Conservation (phyloP, 2,888 invertebrate species). For the Acanthosepion pharaonis region DNA sequence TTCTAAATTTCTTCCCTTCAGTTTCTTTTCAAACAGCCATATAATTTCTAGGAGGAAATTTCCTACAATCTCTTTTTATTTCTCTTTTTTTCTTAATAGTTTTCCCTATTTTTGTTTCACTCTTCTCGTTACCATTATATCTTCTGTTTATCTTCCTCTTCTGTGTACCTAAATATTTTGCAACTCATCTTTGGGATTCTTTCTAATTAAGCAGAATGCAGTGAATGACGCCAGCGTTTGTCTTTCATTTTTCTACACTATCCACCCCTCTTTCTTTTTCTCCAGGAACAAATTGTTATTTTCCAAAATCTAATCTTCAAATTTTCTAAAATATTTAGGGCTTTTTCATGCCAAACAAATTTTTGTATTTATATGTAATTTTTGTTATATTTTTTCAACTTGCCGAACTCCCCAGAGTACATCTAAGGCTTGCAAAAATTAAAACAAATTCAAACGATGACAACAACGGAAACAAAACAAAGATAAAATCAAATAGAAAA, state of each 20-base stretch:
- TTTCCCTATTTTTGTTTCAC: neutral
- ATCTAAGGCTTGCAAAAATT: neutral
- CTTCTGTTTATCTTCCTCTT: neutral
- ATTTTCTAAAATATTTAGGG: constrained; percentile 23
- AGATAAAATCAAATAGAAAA: constrained; percentile 20
- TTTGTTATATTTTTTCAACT: neutral
- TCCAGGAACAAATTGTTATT: neutral
- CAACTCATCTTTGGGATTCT: neutral
- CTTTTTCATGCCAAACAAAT: constrained; percentile 11
- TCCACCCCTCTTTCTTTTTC: neutral
- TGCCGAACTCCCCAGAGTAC: neutral
- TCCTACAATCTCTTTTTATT: neutral
- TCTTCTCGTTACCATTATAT: neutral
- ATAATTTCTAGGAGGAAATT: neutral
- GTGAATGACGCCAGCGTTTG: neutral
- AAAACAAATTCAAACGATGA: constrained; percentile 22
- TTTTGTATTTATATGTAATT: neutral
- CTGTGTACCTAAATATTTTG: neutral
- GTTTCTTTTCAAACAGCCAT: neutral
- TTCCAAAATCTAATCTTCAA: constrained; percentile 17
- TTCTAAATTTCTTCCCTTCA: neutral
- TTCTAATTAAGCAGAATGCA: neutral
- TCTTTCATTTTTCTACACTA: neutral
- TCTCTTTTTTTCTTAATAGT: neutral
- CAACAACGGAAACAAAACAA: neutral